Base-by-base conservation (phyloP, 2,888 invertebrate genomes). In the Aphodius granarius region DNA sequence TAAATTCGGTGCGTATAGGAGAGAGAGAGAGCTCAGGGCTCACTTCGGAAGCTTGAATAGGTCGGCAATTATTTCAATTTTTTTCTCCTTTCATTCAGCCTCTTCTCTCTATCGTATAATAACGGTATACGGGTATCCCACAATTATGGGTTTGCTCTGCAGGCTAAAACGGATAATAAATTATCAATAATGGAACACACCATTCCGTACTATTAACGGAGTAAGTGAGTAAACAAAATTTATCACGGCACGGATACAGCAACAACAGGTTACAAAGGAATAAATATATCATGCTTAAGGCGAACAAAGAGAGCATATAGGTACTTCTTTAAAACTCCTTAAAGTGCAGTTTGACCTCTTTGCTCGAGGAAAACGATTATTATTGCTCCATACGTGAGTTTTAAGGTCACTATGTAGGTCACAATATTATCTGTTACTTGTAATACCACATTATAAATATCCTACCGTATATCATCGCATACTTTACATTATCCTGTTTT, bases 271-370 rank as follows among this genome's bases (percentile, higher is more conserved):
- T 77, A 76, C 74, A 75, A 75, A 77, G 71, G 63, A 63, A 75
- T 70, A 78, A 78, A 77, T 78, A 75, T 77, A 77, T 78, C 75
- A 75, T 78, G 75, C 72, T 73, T 72, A 73, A 68, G 73, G 74
- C 76, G 76, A 77, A 78, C 78, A 78, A 78, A 78, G 78, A 75
- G 43, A 43, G 43, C 43, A 43, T 43, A 43, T 43, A 43, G 5
- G 5, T 23, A 75, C 72, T 75, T 68, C 71, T 75, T 72, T 65
- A 74, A 76, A 75, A 75, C 72, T 75, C 72, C 71, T 75, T 72
- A 66, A 74, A 76, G 77, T 77, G 76, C 76, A 73, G 78, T 77
- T 77, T 77, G 78, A 77, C 78, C 78, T 78, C 78, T 78, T 78
- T 78, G 43, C 43, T 6, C 71, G 17, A n/a, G 17, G 43, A 20